Percentiles rank a stretch among this genome's conserved stretches.
phyloP scores from a whole-genome alignment of 2,888 invertebrate species.

The Heliconius cydno region DNA sequence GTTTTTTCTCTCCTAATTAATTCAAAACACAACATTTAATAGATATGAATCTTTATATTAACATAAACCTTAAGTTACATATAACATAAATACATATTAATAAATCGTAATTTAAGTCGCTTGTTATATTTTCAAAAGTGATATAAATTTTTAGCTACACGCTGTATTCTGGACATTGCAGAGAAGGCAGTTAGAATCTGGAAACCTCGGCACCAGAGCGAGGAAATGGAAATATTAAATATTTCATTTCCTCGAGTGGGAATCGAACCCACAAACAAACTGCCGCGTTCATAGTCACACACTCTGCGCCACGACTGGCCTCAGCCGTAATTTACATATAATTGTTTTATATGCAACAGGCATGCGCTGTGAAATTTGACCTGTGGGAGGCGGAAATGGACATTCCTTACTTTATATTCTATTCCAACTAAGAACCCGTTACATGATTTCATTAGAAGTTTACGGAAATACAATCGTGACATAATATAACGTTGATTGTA shows the following conservation, averaged over 20 bases:
- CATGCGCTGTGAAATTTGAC: slow-evolving; percentile 6
- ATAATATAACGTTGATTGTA: neutral
- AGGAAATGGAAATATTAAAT: no score
- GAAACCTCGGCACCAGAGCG: no score
- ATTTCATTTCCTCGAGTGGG: no score
- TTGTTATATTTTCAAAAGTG: neutral
- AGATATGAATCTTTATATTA: slow-evolving; percentile 17
- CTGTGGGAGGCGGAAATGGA: slow-evolving; percentile 5
- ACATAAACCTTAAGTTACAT: slow-evolving; percentile 14
- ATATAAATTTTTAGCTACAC: no score
- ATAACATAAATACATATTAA: neutral
- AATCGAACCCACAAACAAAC: no score
- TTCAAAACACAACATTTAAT: slow-evolving; percentile 29
- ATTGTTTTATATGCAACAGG: neutral
- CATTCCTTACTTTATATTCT: slow-evolving; percentile 7
- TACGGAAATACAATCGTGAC: neutral
- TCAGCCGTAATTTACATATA: neutral
- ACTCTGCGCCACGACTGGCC: no score
- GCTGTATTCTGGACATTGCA: no score
- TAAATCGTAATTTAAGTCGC: neutral
- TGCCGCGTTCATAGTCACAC: no score
- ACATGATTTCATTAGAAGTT: neutral
- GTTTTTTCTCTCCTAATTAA: slow-evolving; percentile 26
- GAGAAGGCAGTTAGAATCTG: no score
- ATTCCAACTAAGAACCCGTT: slow-evolving; percentile 10